phyloP scores from a whole-genome alignment of 2,797 vertebrate species.

The Chromis chromis region DNA sequence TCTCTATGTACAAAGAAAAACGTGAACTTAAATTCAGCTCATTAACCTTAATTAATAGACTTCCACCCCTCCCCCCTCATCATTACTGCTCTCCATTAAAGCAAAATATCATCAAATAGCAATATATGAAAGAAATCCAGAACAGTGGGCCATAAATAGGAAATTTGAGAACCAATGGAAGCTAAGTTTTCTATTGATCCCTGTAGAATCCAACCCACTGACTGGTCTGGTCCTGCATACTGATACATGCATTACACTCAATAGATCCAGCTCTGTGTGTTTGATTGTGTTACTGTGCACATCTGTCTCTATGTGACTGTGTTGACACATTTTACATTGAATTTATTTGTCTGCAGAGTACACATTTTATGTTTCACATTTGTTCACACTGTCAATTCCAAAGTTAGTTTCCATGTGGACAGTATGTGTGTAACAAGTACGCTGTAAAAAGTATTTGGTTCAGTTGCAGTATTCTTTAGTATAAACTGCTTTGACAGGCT shows the following conservation, averaged over 20 bases:
- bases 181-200: slow-evolving; percentile 76
- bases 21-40: neutral
- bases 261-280: slow-evolving; percentile 71
- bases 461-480: neutral
- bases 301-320: slow-evolving; percentile 19
- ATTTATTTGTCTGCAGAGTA: slow-evolving; percentile 13
- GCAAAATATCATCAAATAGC: slow-evolving; percentile 21
- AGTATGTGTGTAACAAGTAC: slow-evolving; percentile 5
- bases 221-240: slow-evolving; percentile 72
- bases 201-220: slow-evolving; percentile 61
- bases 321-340: slow-evolving; percentile 32
- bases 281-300: slow-evolving; percentile 67
- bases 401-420: neutral
- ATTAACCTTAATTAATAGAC: neutral
- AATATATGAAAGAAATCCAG: slow-evolving; percentile 8
- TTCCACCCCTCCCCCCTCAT: neutral
- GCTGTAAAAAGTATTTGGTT: neutral
- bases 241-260: slow-evolving; percentile 79
- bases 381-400: neutral
- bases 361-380: slow-evolving; percentile 11
- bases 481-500: neutral
- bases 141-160: slow-evolving; percentile 32
- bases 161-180: slow-evolving; percentile 41
- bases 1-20: neutral
- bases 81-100: slow-evolving; percentile 1